Evolutionary conservation across 2,113 vertebrate genomes (phyloP).

Genomic region (Anthoscopus minutus): DNA sequence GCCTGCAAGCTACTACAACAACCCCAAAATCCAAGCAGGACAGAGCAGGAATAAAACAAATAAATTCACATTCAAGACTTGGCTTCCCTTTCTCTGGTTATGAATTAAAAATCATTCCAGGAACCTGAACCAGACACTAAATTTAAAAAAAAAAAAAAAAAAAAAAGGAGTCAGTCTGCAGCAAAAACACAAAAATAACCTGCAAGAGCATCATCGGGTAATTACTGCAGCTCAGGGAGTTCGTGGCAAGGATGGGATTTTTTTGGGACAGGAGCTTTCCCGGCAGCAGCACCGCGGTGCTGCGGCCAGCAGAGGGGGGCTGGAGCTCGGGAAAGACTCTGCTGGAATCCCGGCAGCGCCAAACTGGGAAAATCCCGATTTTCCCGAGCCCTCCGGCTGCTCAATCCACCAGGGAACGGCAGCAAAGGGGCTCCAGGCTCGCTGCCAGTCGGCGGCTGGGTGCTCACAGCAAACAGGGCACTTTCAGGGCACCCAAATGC

Average conservation of each 20-base stretch:
- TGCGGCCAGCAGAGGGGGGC: slow-evolving; percentile 47
- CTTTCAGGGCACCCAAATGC: no score
- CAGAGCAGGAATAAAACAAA: background rate
- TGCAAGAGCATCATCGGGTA: background rate
- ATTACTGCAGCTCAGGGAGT: rapidly evolving
- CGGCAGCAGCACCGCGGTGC: background rate
- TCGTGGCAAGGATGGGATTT: rapidly evolving
- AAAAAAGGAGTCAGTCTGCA: background rate
- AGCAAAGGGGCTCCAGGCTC: background rate
- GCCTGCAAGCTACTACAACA: background rate
- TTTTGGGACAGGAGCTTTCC: background rate
- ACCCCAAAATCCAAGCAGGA: background rate
- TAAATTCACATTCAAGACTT: background rate
- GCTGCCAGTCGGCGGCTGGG: rapidly evolving
- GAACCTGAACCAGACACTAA: background rate
- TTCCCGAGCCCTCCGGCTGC: rapidly evolving
- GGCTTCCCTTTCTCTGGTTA: background rate
- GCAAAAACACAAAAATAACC: background rate
- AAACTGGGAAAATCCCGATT: background rate
- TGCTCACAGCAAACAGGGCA: background rate
- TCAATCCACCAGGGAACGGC: background rate
- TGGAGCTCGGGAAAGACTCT: background rate
- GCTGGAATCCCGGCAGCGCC: background rate
- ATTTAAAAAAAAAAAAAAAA: background rate
- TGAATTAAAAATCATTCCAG: background rate